These are phyloP conservation scores for Acanthurus lineatus DNA, from an alignment of 2,797 vertebrate genomes.

Conservation along the genomic window DNA sequence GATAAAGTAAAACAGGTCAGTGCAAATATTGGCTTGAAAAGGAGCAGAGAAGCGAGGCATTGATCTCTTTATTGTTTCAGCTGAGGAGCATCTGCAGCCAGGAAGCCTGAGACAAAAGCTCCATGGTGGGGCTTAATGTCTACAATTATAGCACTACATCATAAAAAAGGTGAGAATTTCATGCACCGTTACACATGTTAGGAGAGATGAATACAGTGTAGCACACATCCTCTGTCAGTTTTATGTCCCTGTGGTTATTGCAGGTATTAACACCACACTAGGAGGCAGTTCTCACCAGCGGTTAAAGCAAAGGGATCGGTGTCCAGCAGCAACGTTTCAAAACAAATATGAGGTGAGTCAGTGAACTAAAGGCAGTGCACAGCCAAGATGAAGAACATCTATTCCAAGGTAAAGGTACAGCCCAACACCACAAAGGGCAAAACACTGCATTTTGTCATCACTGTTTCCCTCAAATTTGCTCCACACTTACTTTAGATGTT, in stretches of 20 bases:
- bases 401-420: slow-evolving; percentile 41
- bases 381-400: slow-evolving; percentile 35
- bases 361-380: slow-evolving; percentile 19
- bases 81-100: slow-evolving; percentile 69
- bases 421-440: slow-evolving; percentile 19
- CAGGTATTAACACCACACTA: slow-evolving; percentile 63
- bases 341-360: slow-evolving; percentile 38
- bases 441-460: slow-evolving; percentile 34
- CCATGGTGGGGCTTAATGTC: slow-evolving; percentile 69
- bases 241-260: slow-evolving; percentile 64
- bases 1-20: slow-evolving; percentile 64
- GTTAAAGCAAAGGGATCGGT: slow-evolving; percentile 43
- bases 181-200: slow-evolving; percentile 67
- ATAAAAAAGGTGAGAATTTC: slow-evolving; percentile 55
- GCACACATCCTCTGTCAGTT: slow-evolving; percentile 61
- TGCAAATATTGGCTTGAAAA: slow-evolving; percentile 62
- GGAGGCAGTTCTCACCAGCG: slow-evolving; percentile 58
- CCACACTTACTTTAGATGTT: background rate
- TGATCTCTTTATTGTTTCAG: slow-evolving; percentile 81
- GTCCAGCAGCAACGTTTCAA: slow-evolving; percentile 43
- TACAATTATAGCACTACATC: slow-evolving; percentile 70
- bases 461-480: slow-evolving; percentile 10
- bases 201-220: slow-evolving; percentile 62
- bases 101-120: slow-evolving; percentile 63
- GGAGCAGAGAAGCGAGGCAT: slow-evolving; percentile 62